Evolutionary conservation across 2,113 vertebrate species (phyloP).

Genomic region (Fregetta grallaria): DNA sequence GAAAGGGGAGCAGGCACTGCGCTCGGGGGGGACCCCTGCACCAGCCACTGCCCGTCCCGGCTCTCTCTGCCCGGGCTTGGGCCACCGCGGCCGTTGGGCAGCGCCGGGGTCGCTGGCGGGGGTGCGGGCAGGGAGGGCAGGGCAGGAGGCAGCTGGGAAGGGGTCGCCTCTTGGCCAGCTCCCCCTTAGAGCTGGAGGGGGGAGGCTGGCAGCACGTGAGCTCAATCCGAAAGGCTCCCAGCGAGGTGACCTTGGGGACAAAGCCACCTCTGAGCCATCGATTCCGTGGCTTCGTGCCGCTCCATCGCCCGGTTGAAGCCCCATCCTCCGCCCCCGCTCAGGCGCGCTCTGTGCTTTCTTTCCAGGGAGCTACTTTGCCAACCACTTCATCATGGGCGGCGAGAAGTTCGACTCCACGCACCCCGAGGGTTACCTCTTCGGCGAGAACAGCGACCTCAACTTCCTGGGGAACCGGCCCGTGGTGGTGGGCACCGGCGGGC

Average conservation of each 20-base stretch:
- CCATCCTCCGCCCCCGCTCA: not conserved
- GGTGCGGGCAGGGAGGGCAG: not conserved
- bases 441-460: conserved; percentile 98
- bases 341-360: not conserved
- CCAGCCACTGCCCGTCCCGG: not conserved
- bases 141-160: not conserved
- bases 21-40: not conserved
- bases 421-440: conserved; percentile 97
- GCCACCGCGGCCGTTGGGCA: accelerated
- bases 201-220: not conserved
- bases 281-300: accelerated
- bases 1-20: not conserved
- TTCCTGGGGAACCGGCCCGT: conserved; percentile 95
- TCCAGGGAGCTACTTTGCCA: conserved; percentile 96
- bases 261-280: not conserved
- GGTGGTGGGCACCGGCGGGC: conserved; percentile 71
- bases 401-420: conserved; percentile 98
- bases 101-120: not conserved
- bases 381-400: conserved; percentile 98
- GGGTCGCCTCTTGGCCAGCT: not conserved
- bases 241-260: not conserved
- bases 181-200: too few species aligned
- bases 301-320: not conserved
- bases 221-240: not conserved
- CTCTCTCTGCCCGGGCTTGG: not conserved